phyloP scores from a whole-genome alignment of 2,797 vertebrate species.

The Limosa lapponica region DNA sequence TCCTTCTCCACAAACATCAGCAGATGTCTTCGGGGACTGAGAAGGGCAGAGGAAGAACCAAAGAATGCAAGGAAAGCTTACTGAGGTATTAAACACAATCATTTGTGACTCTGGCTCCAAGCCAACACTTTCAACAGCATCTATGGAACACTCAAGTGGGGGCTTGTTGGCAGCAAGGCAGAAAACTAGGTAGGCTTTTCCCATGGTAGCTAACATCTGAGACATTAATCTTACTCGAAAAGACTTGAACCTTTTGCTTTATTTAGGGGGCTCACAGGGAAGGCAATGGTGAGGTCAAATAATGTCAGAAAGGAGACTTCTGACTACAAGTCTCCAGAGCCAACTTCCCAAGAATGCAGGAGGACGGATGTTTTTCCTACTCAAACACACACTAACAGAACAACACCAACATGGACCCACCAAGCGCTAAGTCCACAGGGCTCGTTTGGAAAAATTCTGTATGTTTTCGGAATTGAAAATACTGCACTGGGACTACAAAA shows the following conservation, averaged over 20 bases:
- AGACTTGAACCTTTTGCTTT: background rate
- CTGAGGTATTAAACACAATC: background rate
- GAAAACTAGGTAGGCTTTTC: background rate
- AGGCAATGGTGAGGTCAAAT: background rate
- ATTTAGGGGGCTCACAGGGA: background rate
- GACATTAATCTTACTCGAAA: background rate
- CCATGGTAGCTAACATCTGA: background rate
- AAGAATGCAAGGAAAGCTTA: background rate
- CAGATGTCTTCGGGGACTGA: background rate
- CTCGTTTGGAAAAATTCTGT: background rate
- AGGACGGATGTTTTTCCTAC: background rate
- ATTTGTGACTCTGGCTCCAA: background rate
- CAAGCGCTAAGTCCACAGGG: fast-evolving
- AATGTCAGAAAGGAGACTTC: background rate
- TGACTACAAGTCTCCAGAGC: background rate
- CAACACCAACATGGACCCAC: fast-evolving
- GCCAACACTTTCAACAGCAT: background rate
- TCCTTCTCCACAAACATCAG: background rate
- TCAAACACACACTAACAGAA: fast-evolving
- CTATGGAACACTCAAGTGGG: background rate
- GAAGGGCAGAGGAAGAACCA: background rate
- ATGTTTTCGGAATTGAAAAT: background rate
- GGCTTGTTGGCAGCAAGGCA: background rate
- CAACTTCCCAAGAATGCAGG: background rate
- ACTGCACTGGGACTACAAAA: background rate